These are phyloP conservation scores for Chrosomus eos DNA, from an alignment of 2,797 vertebrate genomes.

Conservation along the genomic window DNA sequence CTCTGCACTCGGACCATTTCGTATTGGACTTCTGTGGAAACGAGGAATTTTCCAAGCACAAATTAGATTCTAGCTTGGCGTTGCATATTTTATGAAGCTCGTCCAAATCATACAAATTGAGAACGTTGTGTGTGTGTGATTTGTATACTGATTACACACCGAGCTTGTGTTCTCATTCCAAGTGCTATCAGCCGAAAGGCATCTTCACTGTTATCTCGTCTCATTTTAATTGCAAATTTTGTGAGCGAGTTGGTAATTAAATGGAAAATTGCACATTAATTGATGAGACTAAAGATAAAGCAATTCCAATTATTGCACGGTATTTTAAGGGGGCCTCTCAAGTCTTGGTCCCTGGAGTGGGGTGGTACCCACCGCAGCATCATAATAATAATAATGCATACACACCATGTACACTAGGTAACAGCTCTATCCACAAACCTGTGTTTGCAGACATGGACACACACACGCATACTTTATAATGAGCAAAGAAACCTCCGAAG, in stretches of 20 bases:
- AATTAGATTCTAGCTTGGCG: constrained; percentile 60
- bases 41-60: constrained; percentile 57
- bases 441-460: constrained; percentile 28
- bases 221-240: constrained; percentile 88
- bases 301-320: constrained; percentile 83
- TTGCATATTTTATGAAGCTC: constrained; percentile 68
- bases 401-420: constrained; percentile 55
- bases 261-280: constrained; percentile 89
- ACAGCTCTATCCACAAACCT: constrained; percentile 58
- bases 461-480: constrained; percentile 42
- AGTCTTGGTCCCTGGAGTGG: constrained; percentile 81
- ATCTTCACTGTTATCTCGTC: constrained; percentile 82
- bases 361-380: constrained; percentile 66
- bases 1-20: constrained; percentile 49
- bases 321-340: constrained; percentile 81
- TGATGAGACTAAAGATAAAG: constrained; percentile 87
- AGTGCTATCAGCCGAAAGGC: constrained; percentile 84
- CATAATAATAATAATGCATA: constrained; percentile 54
- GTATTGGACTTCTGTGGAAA: constrained; percentile 59
- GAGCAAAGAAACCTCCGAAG: constrained; percentile 46
- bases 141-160: constrained; percentile 78
- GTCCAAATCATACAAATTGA: constrained; percentile 66
- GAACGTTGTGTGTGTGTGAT: constrained; percentile 67
- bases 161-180: constrained; percentile 78
- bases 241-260: constrained; percentile 83